Evolutionary conservation across 37 sponge, comb jelly and placozoan species (phyloP), one percentile per base, ranked within the genome.

Genomic region (Cladorhizidae sp.): DNA sequence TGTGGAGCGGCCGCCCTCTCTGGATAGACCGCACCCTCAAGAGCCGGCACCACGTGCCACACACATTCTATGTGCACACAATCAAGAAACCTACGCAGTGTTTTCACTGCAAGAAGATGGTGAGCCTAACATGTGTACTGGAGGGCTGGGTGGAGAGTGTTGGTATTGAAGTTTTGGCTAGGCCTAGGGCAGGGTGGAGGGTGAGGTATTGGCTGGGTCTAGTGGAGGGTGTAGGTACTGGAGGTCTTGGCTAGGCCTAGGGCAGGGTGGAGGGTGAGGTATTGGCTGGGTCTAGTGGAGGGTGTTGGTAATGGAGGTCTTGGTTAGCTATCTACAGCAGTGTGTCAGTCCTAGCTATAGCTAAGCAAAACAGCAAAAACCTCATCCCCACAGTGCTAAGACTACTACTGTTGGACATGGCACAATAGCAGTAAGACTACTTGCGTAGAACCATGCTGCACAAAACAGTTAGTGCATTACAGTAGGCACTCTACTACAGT

Each of bases 101-200:
- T 57, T 78, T 85, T 57, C 79, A 85, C 73, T 98, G 98, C 81
- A 93, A 90, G 80, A 94, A 90, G 72, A 57, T 87, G 85, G 98
- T 97, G 62, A 74, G 95, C 79, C n/a, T n/a, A n/a, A n/a, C n/a
- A n/a, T n/a, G n/a, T 22, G 7, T 22, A 55, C 8, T 9, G 5
- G 5, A 6, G 62, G 25, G 62, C 12, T 61, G 62, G 25, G 15
- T 61, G 62, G 5, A 28, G 62, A 29, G 62, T 5, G 62, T 12
- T 7, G 62, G 6, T 6, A 29, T 7, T 61, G 62, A 20, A 9
- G 49, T 45, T 12, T 9, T 45, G 5, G 49, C 49, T 45, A 5
- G 9, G 5, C 49, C 5, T 45, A 9, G 8, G 9, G 49, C 49
- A 12, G 9, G 49, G 9, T 14, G 15, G 25, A 28, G 25, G 62